Base-by-base conservation (phyloP, 2,888 invertebrate genomes). In the Eupithecia inturbata region DNA sequence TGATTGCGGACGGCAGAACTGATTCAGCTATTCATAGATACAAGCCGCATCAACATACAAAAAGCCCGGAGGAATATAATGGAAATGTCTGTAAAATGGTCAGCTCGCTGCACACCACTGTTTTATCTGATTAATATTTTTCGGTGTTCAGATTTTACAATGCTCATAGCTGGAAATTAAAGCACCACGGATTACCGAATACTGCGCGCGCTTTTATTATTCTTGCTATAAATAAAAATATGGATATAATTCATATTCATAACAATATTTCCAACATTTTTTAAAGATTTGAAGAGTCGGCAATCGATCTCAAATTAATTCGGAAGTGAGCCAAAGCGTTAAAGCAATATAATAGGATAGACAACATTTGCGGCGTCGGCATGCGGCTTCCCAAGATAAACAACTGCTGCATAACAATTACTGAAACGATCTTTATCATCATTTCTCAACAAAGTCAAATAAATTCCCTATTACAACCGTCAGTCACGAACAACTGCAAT, bases 41-140 rank as follows among this genome's bases (percentile, higher is more conserved):
- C 87, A 86, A 86, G 85, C 82, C 82, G 81, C 75, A 80, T 81
- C 82, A 82, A 87, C n/a, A n/a, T n/a, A n/a, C 84, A 89, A 91
- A 90, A 92, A 88, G 85, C 84, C 80, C 77, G 86, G 81, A 90
- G 81, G 84, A 89, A 87, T 88, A 88, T 89, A 88, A 90, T 89
- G 85, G 86, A 85, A 84, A 83, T 85, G 81, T 85, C 84, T 84
- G 84, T 79, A 71, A 78, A 82, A 86, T 85, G 83, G 81, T 82
- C 84, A 79, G 87, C 80, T 80, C 81, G 72, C 74, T 77, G 85
- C 83, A 84, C 79, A 73, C 77, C 76, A 77, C 77, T 82, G 83
- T 86, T 84, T 83, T 82, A 82, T 72, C 85, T 84, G 81, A 86
- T 85, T 83, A 83, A 79, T 83, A 82, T 82, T 84, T 84, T 77